Base-by-base conservation (phyloP, 1,140 invertebrate species). In the Nylanderia fulva region DNA sequence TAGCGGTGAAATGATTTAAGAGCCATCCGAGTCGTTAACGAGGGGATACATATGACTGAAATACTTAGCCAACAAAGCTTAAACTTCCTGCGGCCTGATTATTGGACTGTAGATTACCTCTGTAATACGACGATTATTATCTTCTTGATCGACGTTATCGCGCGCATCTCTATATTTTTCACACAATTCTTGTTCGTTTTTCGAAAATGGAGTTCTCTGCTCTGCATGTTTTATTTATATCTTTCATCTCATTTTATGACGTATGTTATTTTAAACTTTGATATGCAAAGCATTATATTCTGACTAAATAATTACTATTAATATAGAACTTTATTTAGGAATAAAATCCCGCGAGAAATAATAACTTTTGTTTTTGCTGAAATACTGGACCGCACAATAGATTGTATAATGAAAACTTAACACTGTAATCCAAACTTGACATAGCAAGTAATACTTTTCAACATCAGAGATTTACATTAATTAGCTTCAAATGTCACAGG, bases 51-150 rank as follows among this genome's bases (percentile, higher is more conserved):
- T 76, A 56, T n/a, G 42, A 68, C 61, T 85, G 83, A 79, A 66
- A 85, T 66, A 85, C 83, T 85, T 85, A 58, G 36, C 72, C 61
- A 84, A 61, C 60, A 79, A 68, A 68, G 83, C 74, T 85, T 85
- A 85, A 85, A 85, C 39, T 79, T 79, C 13, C 60, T 56, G 48
- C 48, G 68, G 24, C 33, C 21, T 64, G 80, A 63, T 76, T 84
- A 84, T 61, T 39, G 76, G 71, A 84, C 71, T 76, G 58, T 84
- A 39, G 2, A 84, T 61, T 61, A 63, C 27, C 58, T 36, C 29
- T 29, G 33, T 11, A 33, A n/a, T 33, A 56, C 56, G 54, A 75
- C 36, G 33, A 82, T 82, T 82, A 24, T 58, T 56, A 42, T 80
- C 27, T 71, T 42, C 8, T 72, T 15, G 33, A 56, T 69, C 24